Evolutionary conservation across 2,113 vertebrate species (phyloP), one percentile per base, ranked within the genome.

Genomic region (Cynocephalus volans): DNA sequence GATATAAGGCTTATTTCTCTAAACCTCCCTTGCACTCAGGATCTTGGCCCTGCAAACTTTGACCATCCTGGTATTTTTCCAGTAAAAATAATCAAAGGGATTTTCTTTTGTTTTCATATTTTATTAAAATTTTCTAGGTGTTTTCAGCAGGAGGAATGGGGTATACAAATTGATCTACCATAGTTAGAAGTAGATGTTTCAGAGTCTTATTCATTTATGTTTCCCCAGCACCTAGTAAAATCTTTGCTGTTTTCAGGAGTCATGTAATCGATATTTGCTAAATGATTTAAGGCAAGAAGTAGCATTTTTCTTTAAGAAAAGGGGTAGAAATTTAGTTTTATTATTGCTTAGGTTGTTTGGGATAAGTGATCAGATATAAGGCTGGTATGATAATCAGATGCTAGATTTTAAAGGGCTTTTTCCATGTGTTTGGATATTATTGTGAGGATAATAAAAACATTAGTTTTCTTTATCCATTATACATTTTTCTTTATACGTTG

Each of bases 351-450:
- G 92, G 33, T 88, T 89, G 15, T 88, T 76, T 69, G 19, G 31
- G 48, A 80, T 60, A 67, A 75, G 67, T 41, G 8, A 82, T 69
- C 26, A 91, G 33, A 56, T 91, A 36, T n/a, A 94, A 86, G n/a
- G 52, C 14, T 94, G 65, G 5, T 65, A 67, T 1, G 10, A 60
- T 62, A 75, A 81, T 75, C 41, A 81, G 24, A 81, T 26, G 36
- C 48, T 67, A 67, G 33, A 67, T 45, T 94, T 90, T 80, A 77
- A 93, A 90, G 60, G 28, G 24, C 8, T 93, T 94, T 86, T 94
- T 86, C 24, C 24, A 28, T 60, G 21, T 82, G 26, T 87, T 82
- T 87, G 41, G 48, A 76, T 26, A 87, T 87, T 87, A 75, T 75
- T 18, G 0, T 60, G 67, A 75, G 76, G 48, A 26, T 41, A 23